Conservation (phyloP, 2,797 vertebrate genomes). For the Scolopax rusticola region DNA sequence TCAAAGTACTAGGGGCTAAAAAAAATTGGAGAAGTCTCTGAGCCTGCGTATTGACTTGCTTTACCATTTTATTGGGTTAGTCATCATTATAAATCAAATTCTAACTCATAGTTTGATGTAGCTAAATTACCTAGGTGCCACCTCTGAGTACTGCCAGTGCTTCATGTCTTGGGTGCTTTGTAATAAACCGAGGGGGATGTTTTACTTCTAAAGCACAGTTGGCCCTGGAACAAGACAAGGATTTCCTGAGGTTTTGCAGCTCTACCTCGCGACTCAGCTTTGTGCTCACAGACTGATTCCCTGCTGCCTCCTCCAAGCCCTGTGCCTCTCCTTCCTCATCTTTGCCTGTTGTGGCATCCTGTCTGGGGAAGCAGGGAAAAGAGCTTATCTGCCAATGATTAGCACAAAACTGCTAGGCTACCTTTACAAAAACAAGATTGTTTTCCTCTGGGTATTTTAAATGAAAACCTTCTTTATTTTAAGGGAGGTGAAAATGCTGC, state of each 20-base stretch:
- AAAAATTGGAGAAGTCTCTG: constrained; percentile 49
- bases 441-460: not conserved
- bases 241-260: constrained; percentile 43
- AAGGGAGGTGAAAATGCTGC: not conserved
- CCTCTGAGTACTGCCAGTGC: constrained; percentile 34
- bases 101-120: constrained; percentile 50
- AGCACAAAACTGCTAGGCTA: not conserved
- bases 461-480: not conserved
- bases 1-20: constrained; percentile 62
- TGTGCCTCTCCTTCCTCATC: not conserved
- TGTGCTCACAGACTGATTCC: not conserved
- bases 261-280: not conserved
- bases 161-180: not conserved
- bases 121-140: constrained; percentile 59
- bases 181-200: not conserved
- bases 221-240: constrained; percentile 17
- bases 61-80: constrained; percentile 77
- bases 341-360: not conserved
- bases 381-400: not conserved
- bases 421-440: not conserved
- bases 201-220: constrained; percentile 23
- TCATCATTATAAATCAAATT: constrained; percentile 78
- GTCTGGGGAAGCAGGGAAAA: not conserved
- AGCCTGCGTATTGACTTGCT: constrained; percentile 79
- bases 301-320: not conserved